Evolutionary conservation across 2,888 invertebrate genomes (phyloP).

Genomic region (Drosophila pegasa): DNA sequence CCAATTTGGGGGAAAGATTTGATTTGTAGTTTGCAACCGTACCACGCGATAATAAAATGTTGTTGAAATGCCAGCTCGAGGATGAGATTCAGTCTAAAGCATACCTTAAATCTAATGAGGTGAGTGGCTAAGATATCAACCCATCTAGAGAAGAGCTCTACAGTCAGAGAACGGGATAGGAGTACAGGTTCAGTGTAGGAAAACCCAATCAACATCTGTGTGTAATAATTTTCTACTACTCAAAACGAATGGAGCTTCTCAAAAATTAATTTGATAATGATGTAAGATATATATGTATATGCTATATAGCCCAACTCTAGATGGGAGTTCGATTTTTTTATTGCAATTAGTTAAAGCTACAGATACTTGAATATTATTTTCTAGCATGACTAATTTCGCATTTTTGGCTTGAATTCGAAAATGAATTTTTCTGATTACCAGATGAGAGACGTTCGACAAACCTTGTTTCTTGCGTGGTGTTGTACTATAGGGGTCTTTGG

Average conservation of each 20-base stretch:
- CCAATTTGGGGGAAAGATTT: neutral
- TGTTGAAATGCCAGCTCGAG: conserved; percentile 72
- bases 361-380: conserved; percentile 4
- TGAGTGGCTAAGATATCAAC: conserved; percentile 36
- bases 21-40: conserved; percentile 42
- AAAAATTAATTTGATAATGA: neutral
- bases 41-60: conserved; percentile 59
- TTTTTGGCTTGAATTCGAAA: conserved; percentile 13
- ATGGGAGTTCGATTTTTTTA: conserved; percentile 9
- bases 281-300: neutral
- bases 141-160: conserved; percentile 34
- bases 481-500: conserved; percentile 83
- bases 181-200: neutral
- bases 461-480: conserved; percentile 83
- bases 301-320: conserved; percentile 24
- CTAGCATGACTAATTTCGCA: too few species aligned
- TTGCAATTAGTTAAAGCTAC: neutral
- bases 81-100: conserved; percentile 54
- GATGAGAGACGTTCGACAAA: conserved; percentile 70
- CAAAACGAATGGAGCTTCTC: neutral
- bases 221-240: too few species aligned
- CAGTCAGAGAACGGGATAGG: neutral
- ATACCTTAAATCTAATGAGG: conserved; percentile 60
- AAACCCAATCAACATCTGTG: neutral
- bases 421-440: conserved; percentile 41